Percentiles rank a stretch among this genome's conserved stretches.
These are phyloP conservation scores for Helleia helle DNA, from an alignment of 2,888 invertebrate genomes.

Conservation along the genomic window DNA sequence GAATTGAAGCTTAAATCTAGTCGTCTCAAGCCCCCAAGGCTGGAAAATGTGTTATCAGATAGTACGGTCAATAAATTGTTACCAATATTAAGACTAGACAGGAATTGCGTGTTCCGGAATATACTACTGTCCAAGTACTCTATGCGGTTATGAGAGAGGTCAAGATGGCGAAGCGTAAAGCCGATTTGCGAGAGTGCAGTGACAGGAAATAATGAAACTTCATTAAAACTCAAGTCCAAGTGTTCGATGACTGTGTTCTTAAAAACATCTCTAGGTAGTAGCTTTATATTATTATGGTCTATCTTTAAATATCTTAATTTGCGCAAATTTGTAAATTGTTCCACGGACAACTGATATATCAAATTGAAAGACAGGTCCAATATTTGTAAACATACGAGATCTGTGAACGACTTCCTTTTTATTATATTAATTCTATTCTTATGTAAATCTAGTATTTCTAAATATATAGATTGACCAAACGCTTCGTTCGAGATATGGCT, in stretches of 20 bases:
- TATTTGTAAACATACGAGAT: constrained; percentile 82
- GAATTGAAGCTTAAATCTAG: constrained; percentile 87
- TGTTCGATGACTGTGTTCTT: constrained; percentile 86
- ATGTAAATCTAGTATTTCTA: constrained; percentile 83
- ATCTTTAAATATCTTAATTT: constrained; percentile 83
- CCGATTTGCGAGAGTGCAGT: constrained; percentile 85
- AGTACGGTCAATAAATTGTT: constrained; percentile 87
- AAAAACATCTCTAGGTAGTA: constrained; percentile 85
- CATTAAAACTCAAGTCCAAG: constrained; percentile 85
- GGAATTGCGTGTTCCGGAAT: constrained; percentile 86
- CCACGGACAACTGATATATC: constrained; percentile 83
- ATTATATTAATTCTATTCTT: constrained; percentile 82
- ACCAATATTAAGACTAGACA: constrained; percentile 84
- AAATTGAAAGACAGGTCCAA: constrained; percentile 85
- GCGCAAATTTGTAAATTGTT: constrained; percentile 85
- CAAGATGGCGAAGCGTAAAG: constrained; percentile 83
- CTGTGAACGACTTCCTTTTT: constrained; percentile 84
- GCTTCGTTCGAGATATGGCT: constrained; percentile 80
- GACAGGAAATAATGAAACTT: constrained; percentile 85
- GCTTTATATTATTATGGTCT: constrained; percentile 80
- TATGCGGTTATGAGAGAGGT: constrained; percentile 84
- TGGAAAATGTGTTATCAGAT: constrained; percentile 91
- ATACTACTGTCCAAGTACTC: constrained; percentile 92
- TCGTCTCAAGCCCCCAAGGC: constrained; percentile 83
- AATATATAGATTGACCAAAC: constrained; percentile 79